Evolutionary conservation across 2,888 invertebrate species (phyloP), one percentile per base, ranked within the genome.

Genomic region (Watsonalla cultraria): DNA sequence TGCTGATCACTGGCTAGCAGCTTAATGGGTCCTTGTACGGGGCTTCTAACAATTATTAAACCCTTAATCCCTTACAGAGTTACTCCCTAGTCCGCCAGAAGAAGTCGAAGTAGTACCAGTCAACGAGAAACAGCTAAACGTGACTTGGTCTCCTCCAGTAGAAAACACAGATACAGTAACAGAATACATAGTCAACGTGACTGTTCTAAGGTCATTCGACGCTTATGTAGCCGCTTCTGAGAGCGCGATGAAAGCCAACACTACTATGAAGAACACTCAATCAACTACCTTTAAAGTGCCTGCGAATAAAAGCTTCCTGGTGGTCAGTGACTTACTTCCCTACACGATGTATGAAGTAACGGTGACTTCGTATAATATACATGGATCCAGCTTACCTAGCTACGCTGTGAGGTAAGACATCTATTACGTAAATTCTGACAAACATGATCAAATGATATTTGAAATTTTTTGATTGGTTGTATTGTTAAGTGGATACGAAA

Each of bases 261-360:
- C 72, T 2, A 67, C 80, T 5, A 57, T 69, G 53, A 81, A 68
- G 51, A 68, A 65, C 51, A 61, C 68, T 50, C 64, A 78, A 68
- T 77, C 84, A 0, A 76, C 89, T 63, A 91, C 90, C 51, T 85
- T 88, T 52, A 92, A 90, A 70, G 94, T 95, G 0, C 90, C 92
- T 2, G 89, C 91, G 5, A 92, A 92, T 60, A 91, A 92, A 64
- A 94, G 92, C 0, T 91, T 82, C 52, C 85, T 94, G 0, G 80
- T 93, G 0, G 73, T 96, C 2, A 92, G 92, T 64, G 92, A 94
- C 72, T 84, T 96, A 42, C 88, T 91, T 9, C 95, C 96, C 0
- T 94, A 95, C 71, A 96, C 96, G 0, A 96, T 96, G 96, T 96
- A 96, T 76, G 95, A 96, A 71, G 91, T 96, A 6, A 92, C 93